Evolutionary conservation across 2,113 vertebrate species (phyloP), one percentile per base, ranked within the genome.

Genomic region (Cyprinodon brontotheroides): DNA sequence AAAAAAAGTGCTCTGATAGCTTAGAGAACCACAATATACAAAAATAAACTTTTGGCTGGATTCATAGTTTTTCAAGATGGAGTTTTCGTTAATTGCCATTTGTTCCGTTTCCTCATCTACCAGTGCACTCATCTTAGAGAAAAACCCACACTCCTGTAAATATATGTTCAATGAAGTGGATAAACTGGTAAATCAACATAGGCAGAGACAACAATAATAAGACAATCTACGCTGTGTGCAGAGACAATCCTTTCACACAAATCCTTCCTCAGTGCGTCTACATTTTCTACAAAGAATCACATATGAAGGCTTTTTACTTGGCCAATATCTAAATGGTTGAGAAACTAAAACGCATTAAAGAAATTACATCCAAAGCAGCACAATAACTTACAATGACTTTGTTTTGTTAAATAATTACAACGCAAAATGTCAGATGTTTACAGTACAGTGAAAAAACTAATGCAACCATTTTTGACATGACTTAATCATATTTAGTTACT

Each of bases 241-340:
- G 20, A 69, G 11, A 43, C 41, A 15, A 38, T 60, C 17, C 41
- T 57, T 45, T 29, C 15, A 59, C 20, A 12, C 64, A 50, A 43
- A 69, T 68, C 64, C 70, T 41, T 68, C 63, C 61, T 50, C 79
- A n/a, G 36, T 59, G 45, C 41, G 15, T 13, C n/a, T 36, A 22
- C 38, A 29, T 47, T 40, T 9, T 43, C 38, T 74, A 36, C 37
- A 47, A n/a, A 68, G 3, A 72, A 43, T 11, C 47, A 65, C 11
- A 77, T 53, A 62, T 8, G 72, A 29, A 47, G 60, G 36, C n/a
- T 61, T 72, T 39, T 29, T 12, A 62, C n/a, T 65, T 2, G n/a
- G 50, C n/a, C 20, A 57, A 57, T 57, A 10, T 2, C 11, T 45
- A 45, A 11, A 11, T 20, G 14, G 50, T 20, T 57, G 50, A 20